phyloP scores from a whole-genome alignment of 2,888 invertebrate species.

The Syrista parreyssii region DNA sequence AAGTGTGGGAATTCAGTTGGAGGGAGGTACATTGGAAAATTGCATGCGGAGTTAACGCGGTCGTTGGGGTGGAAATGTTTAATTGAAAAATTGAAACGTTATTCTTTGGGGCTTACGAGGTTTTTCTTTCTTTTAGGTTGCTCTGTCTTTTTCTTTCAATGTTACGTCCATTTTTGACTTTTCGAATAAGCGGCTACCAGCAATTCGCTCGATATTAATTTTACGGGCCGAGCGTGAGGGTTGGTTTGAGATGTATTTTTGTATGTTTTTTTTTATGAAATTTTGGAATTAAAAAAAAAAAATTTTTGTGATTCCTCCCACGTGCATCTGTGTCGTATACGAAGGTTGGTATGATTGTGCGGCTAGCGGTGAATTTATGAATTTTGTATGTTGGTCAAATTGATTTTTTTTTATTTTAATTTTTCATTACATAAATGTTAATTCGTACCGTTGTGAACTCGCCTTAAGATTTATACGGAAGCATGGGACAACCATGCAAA shows the following conservation, averaged over 20 bases:
- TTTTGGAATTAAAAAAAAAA: too few relatives aligned
- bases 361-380: background rate
- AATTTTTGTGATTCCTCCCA: background rate
- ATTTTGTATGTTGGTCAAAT: background rate
- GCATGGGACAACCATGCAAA: background rate
- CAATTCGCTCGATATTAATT: background rate
- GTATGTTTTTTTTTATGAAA: background rate
- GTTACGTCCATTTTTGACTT: background rate
- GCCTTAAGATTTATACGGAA: background rate
- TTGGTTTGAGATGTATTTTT: background rate
- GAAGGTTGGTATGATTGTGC: background rate
- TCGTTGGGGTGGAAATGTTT: background rate
- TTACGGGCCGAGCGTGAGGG: background rate
- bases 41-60: background rate
- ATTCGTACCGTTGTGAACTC: background rate
- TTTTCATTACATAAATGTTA: background rate
- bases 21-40: too few relatives aligned
- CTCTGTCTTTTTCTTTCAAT: background rate
- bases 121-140: background rate
- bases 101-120: background rate
- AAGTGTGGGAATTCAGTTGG: background rate
- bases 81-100: background rate
- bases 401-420: background rate
- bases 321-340: rapidly evolving
- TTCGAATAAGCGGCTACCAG: background rate